A percentile compares a stretch with the other conserved stretches of the same genome.
Evolutionary conservation across 2,797 vertebrate species (phyloP).

Genomic region (Scyliorhinus canicula): DNA sequence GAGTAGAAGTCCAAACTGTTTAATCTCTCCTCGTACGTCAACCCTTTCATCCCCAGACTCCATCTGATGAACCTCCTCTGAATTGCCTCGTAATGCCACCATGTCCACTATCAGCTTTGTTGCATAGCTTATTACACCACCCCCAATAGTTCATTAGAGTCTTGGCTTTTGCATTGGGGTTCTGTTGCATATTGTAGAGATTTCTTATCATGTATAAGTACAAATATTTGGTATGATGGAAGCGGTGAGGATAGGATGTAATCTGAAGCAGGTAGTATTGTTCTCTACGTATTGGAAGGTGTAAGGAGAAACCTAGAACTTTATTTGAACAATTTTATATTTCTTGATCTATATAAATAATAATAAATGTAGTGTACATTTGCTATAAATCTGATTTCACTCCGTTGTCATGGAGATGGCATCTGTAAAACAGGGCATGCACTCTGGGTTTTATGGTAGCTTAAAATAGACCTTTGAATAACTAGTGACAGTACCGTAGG

Average conservation of each 20-base stretch:
- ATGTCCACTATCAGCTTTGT: neutral
- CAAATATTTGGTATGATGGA: neutral
- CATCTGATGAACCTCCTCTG: too few relatives aligned
- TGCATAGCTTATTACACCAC: neutral
- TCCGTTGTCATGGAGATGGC: constrained; percentile 26
- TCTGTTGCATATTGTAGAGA: neutral
- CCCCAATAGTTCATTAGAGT: neutral
- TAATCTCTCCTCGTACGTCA: too few relatives aligned
- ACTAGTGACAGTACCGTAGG: neutral
- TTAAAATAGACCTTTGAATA: constrained; percentile 31
- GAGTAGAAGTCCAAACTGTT: too few relatives aligned
- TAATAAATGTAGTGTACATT: neutral
- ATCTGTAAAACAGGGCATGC: neutral
- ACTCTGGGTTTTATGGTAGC: constrained; percentile 14
- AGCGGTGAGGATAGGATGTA: too few relatives aligned
- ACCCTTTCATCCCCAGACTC: too few relatives aligned
- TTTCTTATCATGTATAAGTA: neutral
- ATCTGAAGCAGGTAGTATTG: neutral
- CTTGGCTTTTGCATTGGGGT: neutral
- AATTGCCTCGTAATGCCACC: too few relatives aligned
- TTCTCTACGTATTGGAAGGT: neutral
- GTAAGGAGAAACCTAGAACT: neutral
- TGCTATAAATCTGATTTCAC: neutral
- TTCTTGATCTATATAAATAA: neutral
- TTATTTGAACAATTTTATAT: neutral